These are phyloP conservation scores for Thelaira solivaga DNA, from an alignment of 2,888 invertebrate species.

Conservation along the genomic window DNA sequence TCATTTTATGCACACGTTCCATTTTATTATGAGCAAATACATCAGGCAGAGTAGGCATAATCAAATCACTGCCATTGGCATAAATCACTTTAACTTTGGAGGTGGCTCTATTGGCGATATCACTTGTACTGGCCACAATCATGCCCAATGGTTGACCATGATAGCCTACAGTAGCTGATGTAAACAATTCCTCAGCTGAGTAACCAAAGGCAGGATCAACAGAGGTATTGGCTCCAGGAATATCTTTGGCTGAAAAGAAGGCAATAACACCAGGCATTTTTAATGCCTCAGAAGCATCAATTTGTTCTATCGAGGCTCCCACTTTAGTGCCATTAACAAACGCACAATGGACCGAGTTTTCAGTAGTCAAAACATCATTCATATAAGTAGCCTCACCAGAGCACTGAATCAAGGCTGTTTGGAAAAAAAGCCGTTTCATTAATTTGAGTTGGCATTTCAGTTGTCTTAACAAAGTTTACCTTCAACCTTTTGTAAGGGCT, in stretches of 20 bases:
- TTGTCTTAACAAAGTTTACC: slow-evolving; percentile 70
- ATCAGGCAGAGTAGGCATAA: slow-evolving; percentile 63
- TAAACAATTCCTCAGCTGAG: slow-evolving; percentile 76
- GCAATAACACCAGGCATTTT: slow-evolving; percentile 81
- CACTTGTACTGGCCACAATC: slow-evolving; percentile 81
- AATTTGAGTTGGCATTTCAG: no score
- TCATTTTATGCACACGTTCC: slow-evolving; percentile 58
- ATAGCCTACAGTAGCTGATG: slow-evolving; percentile 75
- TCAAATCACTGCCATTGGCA: slow-evolving; percentile 54
- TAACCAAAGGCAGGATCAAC: slow-evolving; percentile 73
- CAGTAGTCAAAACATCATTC: slow-evolving; percentile 82
- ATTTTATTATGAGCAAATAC: slow-evolving; percentile 46
- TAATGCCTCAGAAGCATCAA: slow-evolving; percentile 81
- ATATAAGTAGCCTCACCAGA: slow-evolving; percentile 87
- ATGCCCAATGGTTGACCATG: slow-evolving; percentile 86
- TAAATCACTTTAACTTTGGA: slow-evolving; percentile 79
- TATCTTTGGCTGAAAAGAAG: slow-evolving; percentile 81
- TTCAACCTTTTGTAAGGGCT: slow-evolving; percentile 86
- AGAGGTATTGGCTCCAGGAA: slow-evolving; percentile 82
- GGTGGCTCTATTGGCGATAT: slow-evolving; percentile 80
- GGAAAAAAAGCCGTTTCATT: background rate
- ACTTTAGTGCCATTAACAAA: slow-evolving; percentile 81
- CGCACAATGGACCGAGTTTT: slow-evolving; percentile 80
- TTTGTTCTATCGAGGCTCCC: slow-evolving; percentile 79
- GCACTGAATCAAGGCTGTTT: slow-evolving; percentile 80